These are phyloP conservation scores for Bombus superbus DNA, from an alignment of 1,140 invertebrate species.

Conservation along the genomic window DNA sequence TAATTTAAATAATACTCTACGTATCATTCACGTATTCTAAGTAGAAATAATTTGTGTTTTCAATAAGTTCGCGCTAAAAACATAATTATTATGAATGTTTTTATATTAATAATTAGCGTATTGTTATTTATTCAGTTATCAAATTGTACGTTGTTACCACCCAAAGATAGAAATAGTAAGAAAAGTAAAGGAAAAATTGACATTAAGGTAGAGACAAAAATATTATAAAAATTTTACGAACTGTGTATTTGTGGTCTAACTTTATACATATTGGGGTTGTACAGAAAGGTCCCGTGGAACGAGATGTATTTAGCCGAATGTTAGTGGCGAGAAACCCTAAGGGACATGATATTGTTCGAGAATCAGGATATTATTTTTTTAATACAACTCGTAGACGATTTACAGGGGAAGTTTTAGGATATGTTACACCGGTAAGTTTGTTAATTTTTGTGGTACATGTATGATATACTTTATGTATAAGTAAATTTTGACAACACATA, in stretches of 20 bases:
- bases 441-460: slow-evolving; percentile 10
- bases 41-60: background rate
- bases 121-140: slow-evolving; percentile 57
- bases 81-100: slow-evolving; percentile 68
- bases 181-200: slow-evolving; percentile 68
- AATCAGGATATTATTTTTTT: slow-evolving; percentile 89
- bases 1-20: slow-evolving; percentile 6
- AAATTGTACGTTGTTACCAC: slow-evolving; percentile 71
- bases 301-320: slow-evolving; percentile 87
- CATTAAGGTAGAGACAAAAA: slow-evolving; percentile 63
- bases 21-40: background rate
- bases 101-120: slow-evolving; percentile 51
- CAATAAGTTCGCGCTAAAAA: background rate
- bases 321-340: slow-evolving; percentile 87
- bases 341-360: slow-evolving; percentile 89
- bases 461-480: background rate
- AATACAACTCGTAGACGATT: slow-evolving; percentile 87
- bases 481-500: background rate
- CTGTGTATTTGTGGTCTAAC: slow-evolving; percentile 2
- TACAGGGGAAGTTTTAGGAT: slow-evolving; percentile 90
- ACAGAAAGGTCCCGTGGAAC: slow-evolving; percentile 85
- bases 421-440: slow-evolving; percentile 93
- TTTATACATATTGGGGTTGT: slow-evolving; percentile 24
- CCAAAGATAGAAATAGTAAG: slow-evolving; percentile 62
- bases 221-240: background rate